phyloP scores from a whole-genome alignment of 64 coral and sea anemone species.

The Hydrozoanthus tunicans region DNA sequence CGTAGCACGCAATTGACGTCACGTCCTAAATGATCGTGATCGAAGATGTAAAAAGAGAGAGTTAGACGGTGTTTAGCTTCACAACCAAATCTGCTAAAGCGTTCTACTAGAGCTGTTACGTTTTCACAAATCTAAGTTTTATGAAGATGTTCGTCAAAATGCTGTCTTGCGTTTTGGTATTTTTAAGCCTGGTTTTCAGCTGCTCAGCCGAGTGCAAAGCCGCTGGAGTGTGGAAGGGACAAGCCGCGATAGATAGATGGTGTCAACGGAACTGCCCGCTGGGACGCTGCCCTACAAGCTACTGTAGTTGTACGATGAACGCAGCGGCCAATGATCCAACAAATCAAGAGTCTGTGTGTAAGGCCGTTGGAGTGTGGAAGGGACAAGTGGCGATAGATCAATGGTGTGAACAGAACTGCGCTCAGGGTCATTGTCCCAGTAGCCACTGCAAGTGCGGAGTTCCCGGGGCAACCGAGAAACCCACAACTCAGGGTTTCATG shows the following conservation, averaged over 20 bases:
- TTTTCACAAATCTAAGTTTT: neutral
- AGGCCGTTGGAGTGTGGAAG: neutral
- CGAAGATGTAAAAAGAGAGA: neutral
- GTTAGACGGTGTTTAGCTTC: neutral
- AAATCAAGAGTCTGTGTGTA: neutral
- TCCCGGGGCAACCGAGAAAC: neutral
- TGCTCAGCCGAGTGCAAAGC: neutral
- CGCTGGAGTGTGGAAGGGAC: neutral
- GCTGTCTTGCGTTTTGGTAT: neutral
- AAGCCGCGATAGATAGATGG: neutral
- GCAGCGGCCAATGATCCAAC: neutral
- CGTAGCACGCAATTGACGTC: neutral
- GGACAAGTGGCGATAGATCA: neutral
- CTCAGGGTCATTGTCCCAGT: neutral
- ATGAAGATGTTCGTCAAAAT: neutral
- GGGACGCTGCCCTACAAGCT: neutral
- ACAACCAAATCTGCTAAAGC: too few species aligned
- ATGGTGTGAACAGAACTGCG: neutral
- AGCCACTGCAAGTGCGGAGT: neutral
- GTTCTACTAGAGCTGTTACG: neutral
- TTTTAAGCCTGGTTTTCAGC: neutral
- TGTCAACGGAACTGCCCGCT: neutral
- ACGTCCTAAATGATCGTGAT: slow-evolving; percentile 1
- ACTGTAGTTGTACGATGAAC: neutral
- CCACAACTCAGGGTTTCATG: neutral